Conservation (phyloP, 2,888 invertebrate species). For the Leucophora obtusa region DNA sequence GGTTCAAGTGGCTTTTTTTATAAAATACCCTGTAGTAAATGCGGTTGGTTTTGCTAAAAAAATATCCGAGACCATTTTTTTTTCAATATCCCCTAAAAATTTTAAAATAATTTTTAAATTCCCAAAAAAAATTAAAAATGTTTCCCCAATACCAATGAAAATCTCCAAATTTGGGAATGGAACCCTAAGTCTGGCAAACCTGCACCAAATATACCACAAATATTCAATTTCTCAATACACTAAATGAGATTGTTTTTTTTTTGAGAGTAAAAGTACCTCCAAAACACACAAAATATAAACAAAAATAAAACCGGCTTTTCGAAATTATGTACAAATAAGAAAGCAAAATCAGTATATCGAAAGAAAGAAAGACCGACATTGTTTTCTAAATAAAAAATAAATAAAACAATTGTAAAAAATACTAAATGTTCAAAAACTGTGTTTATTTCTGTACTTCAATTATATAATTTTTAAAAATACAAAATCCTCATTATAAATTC, state of each 20-base stretch:
- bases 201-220: no score
- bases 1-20: no score
- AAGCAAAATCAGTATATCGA: neutral
- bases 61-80: no score
- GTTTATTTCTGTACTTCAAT: neutral
- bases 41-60: no score
- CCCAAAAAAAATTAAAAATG: no score
- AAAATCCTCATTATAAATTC: constrained; percentile 34
- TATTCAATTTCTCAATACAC: no score
- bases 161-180: no score
- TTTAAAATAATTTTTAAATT: no score
- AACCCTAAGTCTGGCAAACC: no score
- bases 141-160: no score
- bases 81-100: no score
- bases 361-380: neutral
- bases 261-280: neutral
- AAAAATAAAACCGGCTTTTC: neutral
- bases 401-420: neutral
- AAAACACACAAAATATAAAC: neutral
- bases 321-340: neutral
- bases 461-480: neutral
- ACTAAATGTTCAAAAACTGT: neutral
- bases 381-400: neutral
- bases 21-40: no score
- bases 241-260: neutral